phyloP scores from a whole-genome alignment of 2,113 vertebrate genomes.

The human (Homo sapiens) region GRCh38 chr3:25511501-25512000 shows the following conservation, averaged over 20 bases:
- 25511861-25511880: rapidly evolving
- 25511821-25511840: neutral
- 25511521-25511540: neutral
- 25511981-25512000: neutral
- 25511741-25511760: neutral
- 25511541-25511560: neutral
- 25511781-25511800: neutral
- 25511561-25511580: neutral
- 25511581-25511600: neutral
- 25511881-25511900: neutral
- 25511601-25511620: no score
- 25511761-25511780: neutral
- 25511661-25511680: neutral
- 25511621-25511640: neutral
- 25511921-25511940: neutral
- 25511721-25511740: no score
- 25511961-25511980: neutral
- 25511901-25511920: neutral
- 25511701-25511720: no score
- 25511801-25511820: rapidly evolving
- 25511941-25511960: neutral
- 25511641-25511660: neutral
- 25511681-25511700: neutral
- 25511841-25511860: neutral
- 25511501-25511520: neutral